Conservation (phyloP, 2,797 vertebrate genomes). For the Pteropus rufus region DNA sequence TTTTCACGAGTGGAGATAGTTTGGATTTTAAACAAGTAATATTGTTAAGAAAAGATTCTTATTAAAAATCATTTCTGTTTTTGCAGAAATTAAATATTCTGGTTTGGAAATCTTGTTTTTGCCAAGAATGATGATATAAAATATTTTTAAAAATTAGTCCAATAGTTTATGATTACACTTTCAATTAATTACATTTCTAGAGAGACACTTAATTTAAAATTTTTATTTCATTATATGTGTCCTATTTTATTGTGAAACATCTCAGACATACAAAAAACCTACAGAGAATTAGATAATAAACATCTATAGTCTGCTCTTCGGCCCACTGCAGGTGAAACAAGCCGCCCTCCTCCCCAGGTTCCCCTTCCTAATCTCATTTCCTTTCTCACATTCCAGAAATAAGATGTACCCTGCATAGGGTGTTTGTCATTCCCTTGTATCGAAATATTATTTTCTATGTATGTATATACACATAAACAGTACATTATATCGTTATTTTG, state of each 20-base stretch:
- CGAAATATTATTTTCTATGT: background rate
- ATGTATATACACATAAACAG: background rate
- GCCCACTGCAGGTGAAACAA: background rate
- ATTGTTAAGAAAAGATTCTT: slow-evolving; percentile 13
- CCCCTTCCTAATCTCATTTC: background rate
- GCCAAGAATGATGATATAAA: slow-evolving; percentile 19
- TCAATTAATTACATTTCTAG: slow-evolving; percentile 5
- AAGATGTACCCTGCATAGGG: background rate
- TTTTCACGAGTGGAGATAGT: background rate
- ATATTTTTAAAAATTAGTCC: background rate
- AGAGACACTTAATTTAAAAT: background rate
- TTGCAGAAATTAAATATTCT: slow-evolving; percentile 33
- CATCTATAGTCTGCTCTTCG: background rate
- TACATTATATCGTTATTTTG: background rate
- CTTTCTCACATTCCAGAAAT: background rate
- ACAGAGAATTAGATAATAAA: background rate
- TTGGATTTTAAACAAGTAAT: background rate
- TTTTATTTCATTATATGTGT: background rate
- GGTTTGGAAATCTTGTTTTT: slow-evolving; percentile 38
- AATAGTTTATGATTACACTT: background rate
- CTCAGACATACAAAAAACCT: background rate
- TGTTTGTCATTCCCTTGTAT: background rate
- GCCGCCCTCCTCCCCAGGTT: too few species aligned
- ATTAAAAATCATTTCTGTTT: slow-evolving; percentile 24
- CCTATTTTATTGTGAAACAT: background rate